Base-by-base conservation (phyloP, 2,113 vertebrate species). In the Aptenodytes forsteri region DNA sequence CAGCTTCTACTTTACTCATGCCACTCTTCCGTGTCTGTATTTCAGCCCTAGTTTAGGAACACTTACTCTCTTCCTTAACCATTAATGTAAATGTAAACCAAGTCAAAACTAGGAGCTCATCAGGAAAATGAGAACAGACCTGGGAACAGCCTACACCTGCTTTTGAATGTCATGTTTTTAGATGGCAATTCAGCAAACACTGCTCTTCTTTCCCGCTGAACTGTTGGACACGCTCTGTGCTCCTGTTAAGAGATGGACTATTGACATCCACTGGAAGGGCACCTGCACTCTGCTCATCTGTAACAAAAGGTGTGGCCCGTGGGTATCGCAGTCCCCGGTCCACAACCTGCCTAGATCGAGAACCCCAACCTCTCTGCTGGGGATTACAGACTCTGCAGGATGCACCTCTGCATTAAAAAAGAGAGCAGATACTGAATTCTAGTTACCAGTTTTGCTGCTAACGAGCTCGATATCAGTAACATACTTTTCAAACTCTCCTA, bases 1-100 rank as follows among this genome's bases (percentile, higher is more conserved):
- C 56, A 96, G 55, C 64, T 90, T 91, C 95, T 62, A 94, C 64
- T 52, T 92, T 50, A 52, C 52, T 91, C 34, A 62, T 61, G 58
- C 19, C 83, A 88, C 47, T 71, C 61, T 75, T 95, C 56, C 65
- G 47, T 50, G 75, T 82, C 40, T 83, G 50, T 70, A 78, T 80
- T 84, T 92, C 89, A 97, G 54, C 50, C 61, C 69, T 66, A 56
- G 40, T 66, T 84, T 70, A 54, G 65, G 65, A 96, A 95, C n/a
- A 83, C 59, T 7, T 67, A 19, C 55, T 78, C 58, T 75, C 44
- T 79, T 91, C 65, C 56, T 80, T 88, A 62, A 49, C n/a, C 18
- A 46, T 29, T 84, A 52, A 73, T 49, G 16, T 66, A 72, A 94
- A 83, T 42, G 38, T 47, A 94, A 88, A 78, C 64, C 25, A 95